A percentile compares a stretch with the other conserved stretches of the same genome.
These are phyloP conservation scores for Dexiosoma caninum DNA, from an alignment of 2,888 invertebrate genomes.

Conservation along the genomic window DNA sequence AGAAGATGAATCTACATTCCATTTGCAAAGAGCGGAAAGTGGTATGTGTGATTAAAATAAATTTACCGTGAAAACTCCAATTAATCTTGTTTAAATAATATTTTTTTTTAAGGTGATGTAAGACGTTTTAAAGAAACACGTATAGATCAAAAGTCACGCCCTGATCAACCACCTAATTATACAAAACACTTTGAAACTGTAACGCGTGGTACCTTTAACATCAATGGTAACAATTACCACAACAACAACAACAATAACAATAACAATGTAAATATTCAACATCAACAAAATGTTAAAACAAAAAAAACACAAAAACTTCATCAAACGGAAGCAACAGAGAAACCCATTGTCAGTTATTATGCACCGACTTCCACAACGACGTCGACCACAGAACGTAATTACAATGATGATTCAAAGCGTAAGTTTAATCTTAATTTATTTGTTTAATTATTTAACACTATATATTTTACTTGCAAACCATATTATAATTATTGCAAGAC, in stretches of 20 bases:
- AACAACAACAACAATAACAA: constrained; percentile 47
- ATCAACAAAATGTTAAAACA: constrained; percentile 48
- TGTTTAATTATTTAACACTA: not conserved
- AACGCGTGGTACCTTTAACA: constrained; percentile 65
- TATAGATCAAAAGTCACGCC: constrained; percentile 74
- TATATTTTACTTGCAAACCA: not conserved
- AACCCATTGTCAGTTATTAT: constrained; percentile 74
- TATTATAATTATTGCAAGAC: not conserved
- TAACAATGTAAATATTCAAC: constrained; percentile 67
- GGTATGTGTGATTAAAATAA: constrained; percentile 72
- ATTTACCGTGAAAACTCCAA: not conserved
- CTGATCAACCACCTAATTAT: constrained; percentile 70
- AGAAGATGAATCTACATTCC: constrained; percentile 86
- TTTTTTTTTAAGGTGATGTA: constrained; percentile 69
- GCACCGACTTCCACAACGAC: constrained; percentile 70
- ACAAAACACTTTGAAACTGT: constrained; percentile 68
- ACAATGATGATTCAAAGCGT: constrained; percentile 75
- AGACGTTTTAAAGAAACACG: constrained; percentile 75
- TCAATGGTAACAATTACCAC: constrained; percentile 22
- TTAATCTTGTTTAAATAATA: constrained; percentile 44
- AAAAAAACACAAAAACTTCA: constrained; percentile 35
- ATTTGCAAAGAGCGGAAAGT: constrained; percentile 85
- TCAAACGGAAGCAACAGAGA: constrained; percentile 68
- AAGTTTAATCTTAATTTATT: constrained; percentile 65
- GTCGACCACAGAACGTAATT: constrained; percentile 66